Base-by-base conservation (phyloP, 1,140 invertebrate genomes). In the Neelides sp. region DNA sequence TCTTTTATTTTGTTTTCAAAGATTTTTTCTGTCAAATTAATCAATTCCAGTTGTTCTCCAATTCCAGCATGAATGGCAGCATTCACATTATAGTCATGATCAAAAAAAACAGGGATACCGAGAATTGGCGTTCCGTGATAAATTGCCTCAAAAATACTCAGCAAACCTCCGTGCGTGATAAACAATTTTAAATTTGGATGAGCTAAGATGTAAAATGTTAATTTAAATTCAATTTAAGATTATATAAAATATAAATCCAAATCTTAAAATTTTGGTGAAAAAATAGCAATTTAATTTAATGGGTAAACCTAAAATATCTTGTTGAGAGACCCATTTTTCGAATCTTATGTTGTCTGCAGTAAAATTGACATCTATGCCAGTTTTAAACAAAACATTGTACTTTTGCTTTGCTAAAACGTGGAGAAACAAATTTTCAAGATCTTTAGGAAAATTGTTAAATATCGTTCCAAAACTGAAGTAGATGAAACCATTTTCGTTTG, bases 311-410 rank as follows among this genome's bases (percentile, higher is more conserved):
- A 53, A 13, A 15, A 53, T 19, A 35, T 51, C 79, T 48, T 74
- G 75, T 60, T 85, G 80, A 0, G 80, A 80, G 2, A 82, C 63
- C 81, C 82, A 84, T 34, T 74, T 74, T 24, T 66, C 68, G 1
- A 78, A 62, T 43, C 75, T 69, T 0, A 85, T 67, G 67, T 84
- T 84, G 0, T 65, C 54, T 0, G 77, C 69, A 5, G 53, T 17
- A 2, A 67, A 67, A 12, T 40, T 27, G 4, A 24, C 17, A 44
- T 51, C 49, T 28, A 17, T 43, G 13, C 39, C 47, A 7, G 41
- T 30, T 69, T 82, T 82, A 80, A 79, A 82, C 41, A 83, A 68
- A 22, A 82, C 75, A 52, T 71, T 69, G 50, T 80, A 74, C 23
- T 75, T 73, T 1, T 82, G 57, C 34, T 40, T 44, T 1, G 53